Evolutionary conservation across 2,888 invertebrate species (phyloP).

Genomic region (Strigamia transsilvanica): DNA sequence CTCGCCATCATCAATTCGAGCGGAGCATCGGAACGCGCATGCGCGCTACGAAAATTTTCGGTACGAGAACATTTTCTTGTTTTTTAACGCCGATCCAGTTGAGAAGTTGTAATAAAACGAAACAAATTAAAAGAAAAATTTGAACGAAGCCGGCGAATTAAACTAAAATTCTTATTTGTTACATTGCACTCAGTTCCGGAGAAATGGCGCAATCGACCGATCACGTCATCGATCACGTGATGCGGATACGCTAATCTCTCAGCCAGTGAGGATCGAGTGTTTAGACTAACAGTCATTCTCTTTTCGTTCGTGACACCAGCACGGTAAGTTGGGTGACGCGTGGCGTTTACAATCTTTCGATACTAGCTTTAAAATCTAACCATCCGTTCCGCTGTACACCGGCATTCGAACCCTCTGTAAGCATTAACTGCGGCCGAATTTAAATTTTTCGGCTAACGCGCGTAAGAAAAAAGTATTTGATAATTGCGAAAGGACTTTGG

Average conservation of each 20-base stretch:
- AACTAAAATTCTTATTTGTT: no score
- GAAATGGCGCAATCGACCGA: neutral
- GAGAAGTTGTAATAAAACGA: no score
- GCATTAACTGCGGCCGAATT: neutral
- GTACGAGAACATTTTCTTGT: no score
- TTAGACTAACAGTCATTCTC: conserved; percentile 58
- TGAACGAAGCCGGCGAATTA: no score
- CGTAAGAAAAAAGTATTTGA: neutral
- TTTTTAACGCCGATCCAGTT: no score
- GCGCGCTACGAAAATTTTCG: no score
- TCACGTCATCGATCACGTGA: conserved; percentile 56
- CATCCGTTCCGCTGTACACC: conserved; percentile 1
- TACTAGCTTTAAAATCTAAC: neutral
- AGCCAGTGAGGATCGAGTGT: conserved; percentile 58
- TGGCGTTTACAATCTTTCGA: conserved; percentile 28
- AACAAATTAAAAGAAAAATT: no score
- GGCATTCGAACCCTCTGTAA: neutral
- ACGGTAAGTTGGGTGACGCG: conserved; percentile 51
- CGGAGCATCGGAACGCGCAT: no score
- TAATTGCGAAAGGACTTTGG: neutral
- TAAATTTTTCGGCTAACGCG: neutral
- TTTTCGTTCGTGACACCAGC: conserved; percentile 56
- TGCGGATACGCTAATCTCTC: conserved; percentile 60
- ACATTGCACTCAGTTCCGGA: neutral
- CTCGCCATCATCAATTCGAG: no score